phyloP scores from a whole-genome alignment of 1,140 invertebrate genomes.

The Whitmania pigra region DNA sequence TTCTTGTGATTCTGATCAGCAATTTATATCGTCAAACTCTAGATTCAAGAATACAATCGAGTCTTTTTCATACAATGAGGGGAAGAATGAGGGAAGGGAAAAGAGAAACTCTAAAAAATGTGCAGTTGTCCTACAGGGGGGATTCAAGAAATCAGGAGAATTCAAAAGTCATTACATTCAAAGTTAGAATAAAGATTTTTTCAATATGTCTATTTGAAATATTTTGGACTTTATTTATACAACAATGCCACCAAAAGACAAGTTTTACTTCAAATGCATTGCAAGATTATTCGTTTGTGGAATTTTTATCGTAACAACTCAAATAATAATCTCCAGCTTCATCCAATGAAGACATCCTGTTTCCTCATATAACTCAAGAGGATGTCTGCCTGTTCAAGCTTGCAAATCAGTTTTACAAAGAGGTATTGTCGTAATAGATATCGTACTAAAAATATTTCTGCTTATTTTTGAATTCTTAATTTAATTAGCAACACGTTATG shows the following conservation, averaged over 20 bases:
- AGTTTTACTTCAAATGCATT: not conserved
- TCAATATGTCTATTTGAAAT: not conserved
- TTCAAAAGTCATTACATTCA: too few species aligned
- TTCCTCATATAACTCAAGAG: not conserved
- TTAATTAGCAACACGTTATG: not conserved
- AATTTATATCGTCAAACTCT: too few species aligned
- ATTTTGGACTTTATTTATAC: not conserved
- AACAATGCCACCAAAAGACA: not conserved
- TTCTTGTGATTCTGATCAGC: too few species aligned
- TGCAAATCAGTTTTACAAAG: slow-evolving; percentile 5
- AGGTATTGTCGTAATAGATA: not conserved
- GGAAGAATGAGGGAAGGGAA: too few species aligned
- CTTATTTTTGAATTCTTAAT: not conserved
- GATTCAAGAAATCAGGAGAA: too few species aligned
- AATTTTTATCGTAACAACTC: not conserved
- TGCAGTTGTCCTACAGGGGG: too few species aligned
- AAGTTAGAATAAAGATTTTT: not conserved
- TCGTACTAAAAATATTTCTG: not conserved
- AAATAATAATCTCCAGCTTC: slow-evolving; percentile 3
- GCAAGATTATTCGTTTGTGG: not conserved
- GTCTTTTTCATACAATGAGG: too few species aligned
- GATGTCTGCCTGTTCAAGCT: not conserved
- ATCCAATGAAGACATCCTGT: not conserved
- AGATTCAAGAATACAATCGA: too few species aligned
- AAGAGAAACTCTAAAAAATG: too few species aligned